Conservation (phyloP, 2,113 vertebrate species). For the Tragulus kanchil region DNA sequence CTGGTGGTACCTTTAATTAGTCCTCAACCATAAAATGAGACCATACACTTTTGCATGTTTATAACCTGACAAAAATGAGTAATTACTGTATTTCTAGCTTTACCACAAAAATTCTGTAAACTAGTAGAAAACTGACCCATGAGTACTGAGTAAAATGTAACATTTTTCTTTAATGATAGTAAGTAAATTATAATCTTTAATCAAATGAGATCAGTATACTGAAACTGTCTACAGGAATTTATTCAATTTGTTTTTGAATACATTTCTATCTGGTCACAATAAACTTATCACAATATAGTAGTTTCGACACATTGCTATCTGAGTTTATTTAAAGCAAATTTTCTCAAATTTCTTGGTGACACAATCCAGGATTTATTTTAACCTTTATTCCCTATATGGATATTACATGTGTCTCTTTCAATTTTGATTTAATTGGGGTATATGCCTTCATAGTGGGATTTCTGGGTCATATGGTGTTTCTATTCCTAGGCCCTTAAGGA, state of each 20-base stretch:
- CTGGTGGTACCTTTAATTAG: neutral
- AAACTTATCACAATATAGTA: conserved; percentile 19
- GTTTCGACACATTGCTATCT: neutral
- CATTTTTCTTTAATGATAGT: neutral
- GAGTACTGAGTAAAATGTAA: conserved; percentile 10
- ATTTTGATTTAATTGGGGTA: no score
- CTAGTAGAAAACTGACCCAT: conserved; percentile 12
- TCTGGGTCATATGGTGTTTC: no score
- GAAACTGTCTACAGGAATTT: neutral
- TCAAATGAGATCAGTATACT: neutral
- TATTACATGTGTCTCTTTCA: no score
- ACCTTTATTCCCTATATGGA: no score
- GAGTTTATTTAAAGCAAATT: no score
- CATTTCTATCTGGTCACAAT: neutral
- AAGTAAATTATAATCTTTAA: neutral
- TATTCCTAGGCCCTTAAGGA: no score
- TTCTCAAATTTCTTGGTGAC: no score
- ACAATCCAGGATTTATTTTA: no score
- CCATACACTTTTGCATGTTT: neutral
- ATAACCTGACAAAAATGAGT: neutral
- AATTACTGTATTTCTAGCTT: neutral
- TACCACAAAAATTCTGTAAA: neutral
- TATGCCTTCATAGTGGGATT: no score
- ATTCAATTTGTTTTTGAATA: conserved; percentile 46
- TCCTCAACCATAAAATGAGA: neutral